Evolutionary conservation across 2,797 vertebrate genomes (phyloP).

Genomic region (Myiotriccus ornatus): DNA sequence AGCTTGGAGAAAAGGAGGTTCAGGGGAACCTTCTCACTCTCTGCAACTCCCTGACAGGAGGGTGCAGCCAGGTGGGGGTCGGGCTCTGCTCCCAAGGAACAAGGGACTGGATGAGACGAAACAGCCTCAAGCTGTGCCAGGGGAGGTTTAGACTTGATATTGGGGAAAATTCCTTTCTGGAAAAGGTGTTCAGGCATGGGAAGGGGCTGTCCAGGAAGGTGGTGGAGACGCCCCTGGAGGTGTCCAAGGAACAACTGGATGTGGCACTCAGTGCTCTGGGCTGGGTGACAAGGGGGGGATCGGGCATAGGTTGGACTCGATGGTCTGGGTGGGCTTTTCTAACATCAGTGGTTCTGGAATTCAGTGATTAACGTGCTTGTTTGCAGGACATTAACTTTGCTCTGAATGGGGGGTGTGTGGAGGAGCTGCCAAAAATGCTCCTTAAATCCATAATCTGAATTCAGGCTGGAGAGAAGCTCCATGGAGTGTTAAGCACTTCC

Average conservation of each 20-base stretch:
- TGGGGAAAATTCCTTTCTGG: neutral
- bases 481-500: neutral
- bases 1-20: neutral
- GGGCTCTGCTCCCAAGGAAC: neutral
- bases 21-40: neutral
- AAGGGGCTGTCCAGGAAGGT: neutral
- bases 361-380: neutral
- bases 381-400: neutral
- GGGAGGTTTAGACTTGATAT: neutral
- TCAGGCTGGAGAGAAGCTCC: neutral
- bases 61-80: neutral
- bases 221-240: neutral
- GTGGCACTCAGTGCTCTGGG: neutral
- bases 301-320: rapidly evolving
- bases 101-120: neutral
- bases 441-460: neutral
- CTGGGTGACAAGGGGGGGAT: neutral
- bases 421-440: neutral
- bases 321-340: neutral
- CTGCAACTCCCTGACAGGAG: neutral
- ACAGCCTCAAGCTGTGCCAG: neutral
- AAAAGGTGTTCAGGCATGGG: neutral
- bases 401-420: neutral
- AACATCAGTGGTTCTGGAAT: rapidly evolving
- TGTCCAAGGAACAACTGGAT: neutral